phyloP scores from a whole-genome alignment of 2,797 vertebrate genomes.

The Xyrichtys novacula region DNA sequence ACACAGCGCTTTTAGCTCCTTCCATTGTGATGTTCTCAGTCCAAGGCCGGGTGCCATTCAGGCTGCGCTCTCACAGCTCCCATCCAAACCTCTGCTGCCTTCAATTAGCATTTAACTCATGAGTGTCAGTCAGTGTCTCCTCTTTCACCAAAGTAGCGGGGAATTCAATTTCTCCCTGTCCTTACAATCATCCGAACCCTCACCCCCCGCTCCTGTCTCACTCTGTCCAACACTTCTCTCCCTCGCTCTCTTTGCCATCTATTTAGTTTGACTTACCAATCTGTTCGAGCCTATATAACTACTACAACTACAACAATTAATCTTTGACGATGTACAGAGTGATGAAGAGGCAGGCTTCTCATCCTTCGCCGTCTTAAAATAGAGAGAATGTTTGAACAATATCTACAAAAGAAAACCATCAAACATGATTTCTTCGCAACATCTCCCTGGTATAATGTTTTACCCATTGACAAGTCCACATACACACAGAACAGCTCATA shows the following conservation, averaged over 20 bases:
- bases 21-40: slow-evolving; percentile 71
- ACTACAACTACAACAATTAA: slow-evolving; percentile 11
- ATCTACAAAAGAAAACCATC: too few species aligned
- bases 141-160: slow-evolving; percentile 70
- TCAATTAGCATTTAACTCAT: slow-evolving; percentile 86
- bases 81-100: slow-evolving; percentile 77
- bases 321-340: neutral
- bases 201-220: neutral
- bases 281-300: slow-evolving; percentile 14
- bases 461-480: too few species aligned
- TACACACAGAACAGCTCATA: neutral
- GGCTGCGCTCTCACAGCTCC: slow-evolving; percentile 72
- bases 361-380: slow-evolving; percentile 11
- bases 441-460: too few species aligned
- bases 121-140: slow-evolving; percentile 78
- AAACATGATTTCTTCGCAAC: too few species aligned
- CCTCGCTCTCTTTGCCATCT: slow-evolving; percentile 3
- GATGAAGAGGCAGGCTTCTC: slow-evolving; percentile 10
- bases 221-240: slow-evolving; percentile 28
- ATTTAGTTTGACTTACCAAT: slow-evolving; percentile 2
- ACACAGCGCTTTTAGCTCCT: slow-evolving; percentile 73
- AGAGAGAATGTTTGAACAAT: neutral
- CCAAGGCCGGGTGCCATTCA: slow-evolving; percentile 82
- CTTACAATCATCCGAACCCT: slow-evolving; percentile 46
- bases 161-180: slow-evolving; percentile 75